Evolutionary conservation across 1,140 invertebrate genomes (phyloP), one percentile per base, ranked within the genome.

Genomic region (Bombyx mandarina): DNA sequence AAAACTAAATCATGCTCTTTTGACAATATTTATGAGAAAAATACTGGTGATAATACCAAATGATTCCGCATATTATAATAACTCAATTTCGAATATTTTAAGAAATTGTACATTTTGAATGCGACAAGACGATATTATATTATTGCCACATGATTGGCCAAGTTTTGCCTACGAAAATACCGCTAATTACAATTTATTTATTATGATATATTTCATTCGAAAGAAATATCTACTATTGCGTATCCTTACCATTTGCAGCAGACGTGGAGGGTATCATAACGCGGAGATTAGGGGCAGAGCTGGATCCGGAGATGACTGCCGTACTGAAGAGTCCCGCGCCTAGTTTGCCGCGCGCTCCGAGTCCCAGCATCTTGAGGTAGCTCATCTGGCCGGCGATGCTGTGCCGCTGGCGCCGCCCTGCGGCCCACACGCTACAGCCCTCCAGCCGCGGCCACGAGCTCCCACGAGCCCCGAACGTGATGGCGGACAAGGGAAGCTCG

Each of bases 321-420:
- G 96, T 98, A 75, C 94, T 96, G 90, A 98, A 97, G 57, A 98
- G 91, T 6, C 94, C 90, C 57, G 93, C 94, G 51, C 91, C 89
- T 72, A 93, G 89, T 86, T 93, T 93, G 88, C 93, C 93, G 63
- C 89, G 80, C 69, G 88, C 89, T 75, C 89, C 90, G 84, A 93
- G 92, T 75, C 93, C 93, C 89, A 94, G 89, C 91, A 94, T 93
- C 91, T 95, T 94, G 91, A 95, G 94, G 91, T 95, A 95, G 91
- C 92, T 95, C 92, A 96, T 94, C 92, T 96, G 95, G 89, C 94
- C 94, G 88, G 94, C 94, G 91, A 96, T 94, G 91, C 94, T 96
- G 93, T 96, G 95, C 88, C 95, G 93, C 90, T 96, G 95, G 88
- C 93, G 94, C 86, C 93, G 91, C 83, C 90, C 89, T 82, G 79